These are phyloP conservation scores for Drosophila falleni DNA, from an alignment of 2,888 invertebrate species.

Conservation along the genomic window DNA sequence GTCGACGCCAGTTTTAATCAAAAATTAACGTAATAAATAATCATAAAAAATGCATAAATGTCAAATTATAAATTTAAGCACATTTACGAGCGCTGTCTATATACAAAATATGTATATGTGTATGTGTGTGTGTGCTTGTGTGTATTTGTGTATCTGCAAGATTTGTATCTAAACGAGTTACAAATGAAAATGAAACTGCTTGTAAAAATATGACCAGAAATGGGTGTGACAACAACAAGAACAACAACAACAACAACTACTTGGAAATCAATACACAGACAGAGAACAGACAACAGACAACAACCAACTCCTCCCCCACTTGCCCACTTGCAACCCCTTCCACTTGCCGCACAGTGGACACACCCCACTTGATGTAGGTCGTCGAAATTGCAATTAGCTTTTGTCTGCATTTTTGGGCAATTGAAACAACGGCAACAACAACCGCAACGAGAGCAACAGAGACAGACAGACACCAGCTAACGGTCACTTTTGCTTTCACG, in stretches of 20 bases:
- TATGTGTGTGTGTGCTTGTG: constrained; percentile 1
- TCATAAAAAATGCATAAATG: constrained; percentile 70
- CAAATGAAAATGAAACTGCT: constrained; percentile 23
- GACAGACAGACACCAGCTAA: constrained; percentile 6
- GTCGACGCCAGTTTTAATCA: constrained; percentile 61
- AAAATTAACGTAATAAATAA: constrained; percentile 70
- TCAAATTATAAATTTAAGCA: constrained; percentile 63
- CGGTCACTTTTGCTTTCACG: constrained; percentile 50
- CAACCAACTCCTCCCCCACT: background rate
- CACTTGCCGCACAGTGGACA: background rate
- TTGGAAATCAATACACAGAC: background rate
- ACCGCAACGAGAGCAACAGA: background rate
- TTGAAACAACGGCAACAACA: constrained; percentile 11
- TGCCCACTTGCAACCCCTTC: background rate
- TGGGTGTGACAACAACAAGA: constrained; percentile 22
- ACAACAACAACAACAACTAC: background rate
- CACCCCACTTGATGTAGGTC: constrained; percentile 57
- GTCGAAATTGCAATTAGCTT: constrained; percentile 58
- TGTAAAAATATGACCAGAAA: constrained; percentile 1
- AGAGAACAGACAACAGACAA: background rate
- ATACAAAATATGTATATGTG: background rate
- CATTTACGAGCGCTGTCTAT: constrained; percentile 12
- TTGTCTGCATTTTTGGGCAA: constrained; percentile 57
- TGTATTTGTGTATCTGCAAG: constrained; percentile 16
- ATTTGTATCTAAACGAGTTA: constrained; percentile 31